These are phyloP conservation scores for Baronia brevicornis DNA, from an alignment of 2,888 invertebrate genomes.

Conservation along the genomic window DNA sequence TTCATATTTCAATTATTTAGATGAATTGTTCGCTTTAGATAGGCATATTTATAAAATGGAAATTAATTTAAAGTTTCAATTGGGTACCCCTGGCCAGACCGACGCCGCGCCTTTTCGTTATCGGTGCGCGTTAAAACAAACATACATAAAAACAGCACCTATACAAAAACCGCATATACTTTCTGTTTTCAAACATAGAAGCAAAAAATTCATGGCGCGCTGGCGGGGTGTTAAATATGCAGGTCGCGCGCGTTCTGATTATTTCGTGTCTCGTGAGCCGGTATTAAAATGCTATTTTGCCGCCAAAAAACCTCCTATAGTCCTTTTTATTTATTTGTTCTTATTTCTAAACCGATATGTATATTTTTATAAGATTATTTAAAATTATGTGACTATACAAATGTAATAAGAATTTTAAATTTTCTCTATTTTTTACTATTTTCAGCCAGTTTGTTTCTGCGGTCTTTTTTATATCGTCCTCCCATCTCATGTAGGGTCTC, in stretches of 20 bases:
- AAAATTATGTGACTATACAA: too few species aligned
- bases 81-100: constrained; percentile 20
- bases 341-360: too few species aligned
- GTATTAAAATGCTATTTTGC: too few species aligned
- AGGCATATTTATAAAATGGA: too few species aligned
- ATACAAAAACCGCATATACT: constrained; percentile 52
- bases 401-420: too few species aligned
- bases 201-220: constrained; percentile 46
- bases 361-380: too few species aligned
- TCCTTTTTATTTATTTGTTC: background rate
- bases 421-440: too few species aligned
- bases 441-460: too few species aligned
- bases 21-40: too few species aligned
- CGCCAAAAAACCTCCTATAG: constrained; percentile 18
- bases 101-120: constrained; percentile 30
- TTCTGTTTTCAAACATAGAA: constrained; percentile 48
- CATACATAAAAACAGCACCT: constrained; percentile 46
- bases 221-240: constrained; percentile 60
- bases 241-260: constrained; percentile 33
- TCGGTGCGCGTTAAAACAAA: constrained; percentile 62
- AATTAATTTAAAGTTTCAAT: background rate
- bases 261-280: too few species aligned
- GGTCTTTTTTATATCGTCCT: too few species aligned
- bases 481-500: too few species aligned
- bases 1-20: background rate